phyloP scores from a whole-genome alignment of 2,113 vertebrate species.

The Pteronura brasiliensis region DNA sequence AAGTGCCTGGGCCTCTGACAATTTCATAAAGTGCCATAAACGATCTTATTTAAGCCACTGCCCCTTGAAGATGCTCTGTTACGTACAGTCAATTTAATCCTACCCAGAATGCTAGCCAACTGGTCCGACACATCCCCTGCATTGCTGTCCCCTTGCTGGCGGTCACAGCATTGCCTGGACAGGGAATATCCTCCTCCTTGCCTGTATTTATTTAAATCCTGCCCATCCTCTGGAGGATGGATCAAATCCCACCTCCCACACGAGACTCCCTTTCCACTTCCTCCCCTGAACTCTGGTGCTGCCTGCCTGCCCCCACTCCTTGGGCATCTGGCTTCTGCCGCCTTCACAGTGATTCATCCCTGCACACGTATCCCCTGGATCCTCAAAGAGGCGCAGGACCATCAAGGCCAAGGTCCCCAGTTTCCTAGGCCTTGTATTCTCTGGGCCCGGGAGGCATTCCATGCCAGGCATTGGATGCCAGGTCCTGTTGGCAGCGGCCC shows the following conservation, averaged over 20 bases:
- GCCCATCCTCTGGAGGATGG: slow-evolving; percentile 24
- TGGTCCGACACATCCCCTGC: fast-evolving
- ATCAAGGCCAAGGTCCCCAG: background rate
- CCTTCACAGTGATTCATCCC: background rate
- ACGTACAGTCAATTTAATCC: background rate
- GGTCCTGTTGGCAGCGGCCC: background rate
- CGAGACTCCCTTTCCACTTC: slow-evolving; percentile 29
- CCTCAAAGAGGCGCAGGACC: background rate
- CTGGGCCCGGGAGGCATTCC: background rate
- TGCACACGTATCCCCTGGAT: background rate
- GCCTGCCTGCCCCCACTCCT: background rate
- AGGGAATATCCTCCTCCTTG: background rate
- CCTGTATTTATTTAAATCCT: slow-evolving; percentile 44
- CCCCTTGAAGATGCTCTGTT: background rate
- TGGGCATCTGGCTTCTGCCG: background rate
- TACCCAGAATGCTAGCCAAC: background rate
- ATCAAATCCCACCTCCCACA: slow-evolving; percentile 64
- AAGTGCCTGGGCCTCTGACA: background rate
- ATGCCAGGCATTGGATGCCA: background rate
- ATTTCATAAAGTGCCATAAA: background rate
- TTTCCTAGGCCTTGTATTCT: background rate
- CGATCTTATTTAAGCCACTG: background rate
- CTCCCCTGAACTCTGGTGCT: background rate
- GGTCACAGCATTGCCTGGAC: background rate
- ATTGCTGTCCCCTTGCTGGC: background rate